Percentiles rank a stretch among this genome's conserved stretches.
phyloP scores from a whole-genome alignment of 2,797 vertebrate species.

The Eulemur albifrons region DNA sequence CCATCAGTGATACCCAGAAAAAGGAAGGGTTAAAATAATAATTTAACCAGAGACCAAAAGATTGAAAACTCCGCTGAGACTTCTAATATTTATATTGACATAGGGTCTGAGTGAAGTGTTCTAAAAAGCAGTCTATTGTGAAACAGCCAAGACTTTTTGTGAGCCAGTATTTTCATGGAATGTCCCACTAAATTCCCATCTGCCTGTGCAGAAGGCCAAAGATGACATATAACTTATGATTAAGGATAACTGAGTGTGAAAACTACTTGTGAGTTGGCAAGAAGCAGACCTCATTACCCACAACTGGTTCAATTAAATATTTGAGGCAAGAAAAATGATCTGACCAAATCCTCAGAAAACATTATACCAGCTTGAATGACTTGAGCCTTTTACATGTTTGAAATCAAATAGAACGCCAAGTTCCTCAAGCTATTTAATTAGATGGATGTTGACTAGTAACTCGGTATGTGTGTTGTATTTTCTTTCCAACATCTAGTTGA shows the following conservation, averaged over 20 bases:
- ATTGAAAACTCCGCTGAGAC: neutral
- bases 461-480: neutral
- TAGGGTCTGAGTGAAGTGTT: neutral
- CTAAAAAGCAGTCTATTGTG: neutral
- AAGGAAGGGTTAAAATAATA: neutral
- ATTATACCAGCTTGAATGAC: neutral
- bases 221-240: slow-evolving; percentile 40
- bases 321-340: slow-evolving; percentile 57
- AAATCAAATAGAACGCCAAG: slow-evolving; percentile 42
- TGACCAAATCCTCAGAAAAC: slow-evolving; percentile 45
- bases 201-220: neutral
- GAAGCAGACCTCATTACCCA: slow-evolving; percentile 40
- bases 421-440: slow-evolving; percentile 14
- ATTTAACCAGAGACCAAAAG: neutral
- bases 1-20: neutral
- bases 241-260: slow-evolving; percentile 35
- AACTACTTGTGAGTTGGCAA: slow-evolving; percentile 42
- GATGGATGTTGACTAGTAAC: neutral
- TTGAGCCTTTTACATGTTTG: slow-evolving; percentile 43
- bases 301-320: slow-evolving; percentile 63
- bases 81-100: neutral
- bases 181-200: neutral
- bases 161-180: neutral
- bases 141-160: neutral
- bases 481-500: neutral